phyloP scores from a whole-genome alignment of 2,888 invertebrate species.

The Papilio gigon region DNA sequence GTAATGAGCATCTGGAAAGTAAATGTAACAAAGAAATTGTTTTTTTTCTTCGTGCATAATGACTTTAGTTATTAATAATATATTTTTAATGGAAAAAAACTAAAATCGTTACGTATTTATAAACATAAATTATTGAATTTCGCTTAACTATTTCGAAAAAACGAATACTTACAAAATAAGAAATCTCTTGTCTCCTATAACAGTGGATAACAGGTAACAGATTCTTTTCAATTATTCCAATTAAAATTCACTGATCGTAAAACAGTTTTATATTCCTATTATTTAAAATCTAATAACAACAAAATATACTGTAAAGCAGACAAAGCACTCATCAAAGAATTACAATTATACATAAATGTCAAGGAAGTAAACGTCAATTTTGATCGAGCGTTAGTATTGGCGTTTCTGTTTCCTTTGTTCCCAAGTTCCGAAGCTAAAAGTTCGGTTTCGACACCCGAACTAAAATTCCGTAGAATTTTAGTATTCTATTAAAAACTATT shows the following conservation, averaged over 20 bases:
- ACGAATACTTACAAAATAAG: constrained; percentile 16
- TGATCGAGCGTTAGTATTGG: background rate
- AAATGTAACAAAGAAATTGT: background rate
- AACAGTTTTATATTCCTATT: background rate
- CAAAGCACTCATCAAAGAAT: constrained; percentile 9
- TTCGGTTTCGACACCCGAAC: background rate
- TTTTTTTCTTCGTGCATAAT: background rate
- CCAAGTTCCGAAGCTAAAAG: too few relatives aligned
- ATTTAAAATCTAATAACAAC: background rate
- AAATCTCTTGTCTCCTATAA: background rate
- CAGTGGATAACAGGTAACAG: background rate
- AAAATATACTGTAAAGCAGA: constrained; percentile 17
- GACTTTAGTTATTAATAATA: background rate
- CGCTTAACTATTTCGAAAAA: background rate
- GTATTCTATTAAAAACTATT: background rate
- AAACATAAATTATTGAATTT: background rate
- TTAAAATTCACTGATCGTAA: constrained; percentile 3
- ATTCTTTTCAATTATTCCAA: background rate
- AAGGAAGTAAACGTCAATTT: constrained; percentile 6
- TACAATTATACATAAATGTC: constrained; percentile 7
- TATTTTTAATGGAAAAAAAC: background rate
- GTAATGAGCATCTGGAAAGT: background rate
- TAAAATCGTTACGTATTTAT: background rate
- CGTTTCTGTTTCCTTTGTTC: background rate
- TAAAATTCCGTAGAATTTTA: background rate